Base-by-base conservation (phyloP, 2,797 vertebrate genomes). In the Melanotaenia boesemani region DNA sequence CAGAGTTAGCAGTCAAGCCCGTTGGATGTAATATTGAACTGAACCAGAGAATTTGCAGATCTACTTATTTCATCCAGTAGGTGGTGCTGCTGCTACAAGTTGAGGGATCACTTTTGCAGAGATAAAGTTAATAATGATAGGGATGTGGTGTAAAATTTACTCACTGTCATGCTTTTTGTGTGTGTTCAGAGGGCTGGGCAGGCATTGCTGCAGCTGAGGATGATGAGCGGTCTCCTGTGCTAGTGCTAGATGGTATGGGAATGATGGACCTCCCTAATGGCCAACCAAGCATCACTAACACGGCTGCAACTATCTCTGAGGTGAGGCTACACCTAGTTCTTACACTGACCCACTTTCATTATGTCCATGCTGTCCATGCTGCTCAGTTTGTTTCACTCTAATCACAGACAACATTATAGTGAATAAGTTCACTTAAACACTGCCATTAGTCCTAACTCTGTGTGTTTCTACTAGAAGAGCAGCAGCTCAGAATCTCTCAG, bases 401-500 rank as follows among this genome's bases (percentile, higher is more conserved):
- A 1, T 50, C 46, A 50, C 46, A 6, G 41, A 44, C 41, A 22
- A 22, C 10, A 11, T 52, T 52, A 22, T 20, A 22, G 48, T 52
- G n/a, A 9, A 22, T 52, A 52, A n/a, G 20, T 4, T 22, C 3
- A 22, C n/a, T 22, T n/a, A 48, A 48, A 48, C 46, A 48, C 46
- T 8, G 7, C 2, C 20, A 5, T 11, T 12, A 15, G 12, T 15
- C 52, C 4, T 24, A 26, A 66, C 63, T 12, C 13, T 77, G 12
- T 74, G 28, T 74, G 11, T 71, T 7, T 65, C 4, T 28, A 61
- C 10, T 91, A 99, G 98, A 98, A 94, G 92, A 97, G 97, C 93
- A 99, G 97, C 96, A 99, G 98, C 91, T 97, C 97, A 0, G 98
- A 99, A 83, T 99, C 98, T 62, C 93, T 99, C 91, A 98, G 97